Percentiles rank a stretch among this genome's conserved stretches.
Evolutionary conservation across 2,888 invertebrate genomes (phyloP).

Genomic region (Leptopilina myrica): DNA sequence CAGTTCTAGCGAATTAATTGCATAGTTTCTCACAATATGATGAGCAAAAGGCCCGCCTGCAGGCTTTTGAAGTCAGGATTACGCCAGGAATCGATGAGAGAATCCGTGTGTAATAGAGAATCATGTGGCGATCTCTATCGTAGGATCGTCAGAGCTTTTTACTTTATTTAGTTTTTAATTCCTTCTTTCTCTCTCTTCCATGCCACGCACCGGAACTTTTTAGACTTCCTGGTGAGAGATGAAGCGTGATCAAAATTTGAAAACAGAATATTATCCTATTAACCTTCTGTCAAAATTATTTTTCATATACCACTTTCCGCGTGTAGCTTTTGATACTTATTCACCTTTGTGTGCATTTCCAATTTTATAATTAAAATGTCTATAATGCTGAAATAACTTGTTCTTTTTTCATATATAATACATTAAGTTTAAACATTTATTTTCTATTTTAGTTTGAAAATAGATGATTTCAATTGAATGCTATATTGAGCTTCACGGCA

Average conservation of each 20-base stretch:
- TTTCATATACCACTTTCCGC: background rate
- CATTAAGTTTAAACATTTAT: too few species aligned
- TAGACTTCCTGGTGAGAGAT: conserved; percentile 11
- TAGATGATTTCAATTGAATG: too few species aligned
- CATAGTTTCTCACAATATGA: conserved; percentile 29
- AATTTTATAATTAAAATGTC: conserved; percentile 2
- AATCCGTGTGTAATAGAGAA: conserved; percentile 24
- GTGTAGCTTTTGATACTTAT: background rate
- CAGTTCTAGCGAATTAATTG: conserved; percentile 24
- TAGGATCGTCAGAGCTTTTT: background rate
- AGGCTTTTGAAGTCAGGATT: conserved; percentile 25
- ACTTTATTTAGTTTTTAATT: background rate
- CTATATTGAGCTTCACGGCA: too few species aligned
- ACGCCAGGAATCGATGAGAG: conserved; percentile 23
- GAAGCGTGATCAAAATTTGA: background rate
- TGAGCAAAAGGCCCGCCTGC: conserved; percentile 13
- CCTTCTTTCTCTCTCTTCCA: too few species aligned
- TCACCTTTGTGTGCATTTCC: background rate
- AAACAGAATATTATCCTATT: conserved; percentile 16
- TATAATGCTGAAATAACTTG: background rate
- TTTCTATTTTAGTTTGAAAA: too few species aligned
- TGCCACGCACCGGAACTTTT: conserved; percentile 4
- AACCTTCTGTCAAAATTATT: conserved; percentile 21
- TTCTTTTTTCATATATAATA: too few species aligned
- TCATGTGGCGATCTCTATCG: conserved; percentile 17